Base-by-base conservation (phyloP, 2,888 invertebrate genomes). In the Spialia ferax region DNA sequence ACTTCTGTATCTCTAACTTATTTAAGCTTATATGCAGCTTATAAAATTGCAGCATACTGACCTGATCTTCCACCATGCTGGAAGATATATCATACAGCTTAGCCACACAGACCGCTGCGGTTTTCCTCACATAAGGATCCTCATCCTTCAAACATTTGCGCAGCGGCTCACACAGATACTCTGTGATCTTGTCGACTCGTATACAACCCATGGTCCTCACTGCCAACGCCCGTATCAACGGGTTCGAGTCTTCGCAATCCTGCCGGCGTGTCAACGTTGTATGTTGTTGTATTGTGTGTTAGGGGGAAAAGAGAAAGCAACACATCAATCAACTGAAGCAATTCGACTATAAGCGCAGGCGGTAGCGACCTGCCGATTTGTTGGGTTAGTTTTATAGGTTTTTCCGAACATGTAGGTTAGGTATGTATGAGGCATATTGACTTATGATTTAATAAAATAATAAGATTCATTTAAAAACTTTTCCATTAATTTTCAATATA, bases 191-290 rank as follows among this genome's bases (percentile, higher is more conserved):
- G 94, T 99, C 99, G 65, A 99, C 99, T 13, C 99, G 96, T 84
- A 99, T 99, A 88, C 99, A 99, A 63, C 99, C 99, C 99, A 99
- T 99, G 18, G 99, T 99, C 69, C 99, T 95, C 32, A 99, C 99
- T 38, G 99, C 99, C 82, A 99, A 93, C 1, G 99, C 99, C 75
- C 99, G 96, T 84, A 99, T 99, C 85, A 99, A 94, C 32, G 99
- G 99, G 94, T 99, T 99, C 11, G 99, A 98, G 91, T 99, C 99
- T 94, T 99, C 99, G 93, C 99, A 99, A 93, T 99, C 99, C 98
- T 99, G 91, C 69, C 80, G 81, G 74, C 60, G 81, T 77, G 78
- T 79, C 82, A 70, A 70, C 64, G 48, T 64, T 65, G 66, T 66
- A 66, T 65, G 55, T 69, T 29, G 62, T 65, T 63, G 63, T 63